Conservation (phyloP, 1,140 invertebrate genomes). For the Drosophila melanogaster region Release_6_plus_ISO1_MT NT_033777.3:30603001-30603500, state of each 20-base stretch:
- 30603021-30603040: conserved; percentile 14
- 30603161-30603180: not conserved
- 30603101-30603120: conserved; percentile 2
- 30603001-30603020: not conserved
- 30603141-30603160: conserved; percentile 1
- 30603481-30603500: not conserved
- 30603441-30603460: not conserved
- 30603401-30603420: conserved; percentile 33
- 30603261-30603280: conserved; percentile 93
- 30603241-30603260: conserved; percentile 89
- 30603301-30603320: conserved; percentile 93
- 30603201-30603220: conserved; percentile 27
- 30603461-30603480: conserved; percentile 43
- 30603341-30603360: conserved; percentile 92
- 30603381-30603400: not conserved
- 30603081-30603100: conserved; percentile 25
- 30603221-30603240: conserved; percentile 92
- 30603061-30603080: not conserved
- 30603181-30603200: conserved; percentile 15
- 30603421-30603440: conserved; percentile 32
- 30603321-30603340: conserved; percentile 94
- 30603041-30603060: conserved; percentile 9
- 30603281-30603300: conserved; percentile 94
- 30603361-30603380: conserved; percentile 9
- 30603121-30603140: not conserved